Conservation (phyloP, 1,140 invertebrate species). For the Micrasema longulum region DNA sequence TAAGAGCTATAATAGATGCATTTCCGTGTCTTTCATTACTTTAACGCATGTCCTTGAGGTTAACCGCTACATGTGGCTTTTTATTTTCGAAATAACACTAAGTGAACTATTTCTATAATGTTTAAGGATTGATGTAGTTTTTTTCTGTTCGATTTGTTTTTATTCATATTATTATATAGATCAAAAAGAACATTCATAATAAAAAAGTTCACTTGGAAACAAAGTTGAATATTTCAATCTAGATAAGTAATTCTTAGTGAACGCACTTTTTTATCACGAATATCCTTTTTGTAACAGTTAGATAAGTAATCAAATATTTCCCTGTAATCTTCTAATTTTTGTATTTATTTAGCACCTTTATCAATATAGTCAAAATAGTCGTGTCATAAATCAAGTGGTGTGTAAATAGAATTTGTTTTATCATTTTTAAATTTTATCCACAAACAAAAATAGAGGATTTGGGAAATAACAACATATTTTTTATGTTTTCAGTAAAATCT, state of each 20-base stretch:
- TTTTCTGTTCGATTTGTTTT: conserved; percentile 41
- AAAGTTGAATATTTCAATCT: neutral
- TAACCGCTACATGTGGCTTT: conserved; percentile 43
- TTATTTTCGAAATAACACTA: conserved; percentile 43
- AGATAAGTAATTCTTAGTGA: neutral
- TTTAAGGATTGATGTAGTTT: conserved; percentile 40
- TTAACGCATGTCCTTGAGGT: conserved; percentile 38
- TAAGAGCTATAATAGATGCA: conserved; percentile 9
- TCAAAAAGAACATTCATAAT: conserved; percentile 6
- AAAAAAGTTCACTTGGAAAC: conserved; percentile 2
- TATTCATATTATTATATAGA: conserved; percentile 2
- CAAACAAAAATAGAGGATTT: too few relatives aligned
- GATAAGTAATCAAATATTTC: conserved; percentile 14
- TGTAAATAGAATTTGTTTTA: too few relatives aligned
- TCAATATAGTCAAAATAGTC: neutral
- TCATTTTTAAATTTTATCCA: too few relatives aligned
- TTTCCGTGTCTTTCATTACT: conserved; percentile 10
- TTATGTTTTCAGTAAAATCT: too few relatives aligned
- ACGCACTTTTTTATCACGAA: conserved; percentile 3
- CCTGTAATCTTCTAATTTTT: neutral
- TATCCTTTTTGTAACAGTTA: conserved; percentile 17
- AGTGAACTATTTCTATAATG: conserved; percentile 35
- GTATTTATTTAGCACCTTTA: neutral
- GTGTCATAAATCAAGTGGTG: too few relatives aligned
- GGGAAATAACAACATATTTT: too few relatives aligned